These are phyloP conservation scores for Platysteira castanea DNA, from an alignment of 2,113 vertebrate species.

Conservation along the genomic window DNA sequence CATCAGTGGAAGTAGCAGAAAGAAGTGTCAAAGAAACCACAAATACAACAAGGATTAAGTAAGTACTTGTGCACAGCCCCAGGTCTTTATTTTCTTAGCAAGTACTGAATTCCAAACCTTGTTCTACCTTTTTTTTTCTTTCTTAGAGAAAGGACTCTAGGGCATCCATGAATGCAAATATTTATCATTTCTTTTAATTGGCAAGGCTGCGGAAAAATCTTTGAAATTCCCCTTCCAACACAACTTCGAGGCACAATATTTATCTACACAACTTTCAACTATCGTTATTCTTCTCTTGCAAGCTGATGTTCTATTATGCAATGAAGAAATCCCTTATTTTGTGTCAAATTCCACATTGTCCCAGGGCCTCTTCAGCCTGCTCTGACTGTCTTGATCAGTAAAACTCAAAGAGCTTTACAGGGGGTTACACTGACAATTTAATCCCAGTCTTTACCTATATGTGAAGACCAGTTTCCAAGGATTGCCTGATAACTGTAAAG, in stretches of 20 bases:
- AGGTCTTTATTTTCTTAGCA: neutral
- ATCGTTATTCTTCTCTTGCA: neutral
- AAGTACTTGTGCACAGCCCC: neutral
- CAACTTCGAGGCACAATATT: neutral
- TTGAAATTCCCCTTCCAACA: neutral
- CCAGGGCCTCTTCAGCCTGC: neutral
- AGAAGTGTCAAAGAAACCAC: neutral
- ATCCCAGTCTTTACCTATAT: neutral
- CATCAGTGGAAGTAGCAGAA: slow-evolving; percentile 26
- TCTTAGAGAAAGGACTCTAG: neutral
- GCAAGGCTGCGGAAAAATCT: neutral
- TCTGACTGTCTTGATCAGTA: neutral
- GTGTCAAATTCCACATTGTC: neutral
- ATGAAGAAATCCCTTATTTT: neutral
- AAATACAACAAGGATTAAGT: neutral
- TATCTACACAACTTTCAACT: neutral
- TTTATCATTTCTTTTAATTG: neutral
- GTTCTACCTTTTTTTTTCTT: neutral
- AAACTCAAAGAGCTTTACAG: neutral
- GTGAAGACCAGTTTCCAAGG: neutral
- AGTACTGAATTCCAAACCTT: neutral
- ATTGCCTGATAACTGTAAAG: neutral
- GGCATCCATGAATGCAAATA: neutral
- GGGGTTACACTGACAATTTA: neutral
- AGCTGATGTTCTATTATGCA: neutral